These are phyloP conservation scores for Centropus unirufus DNA, from an alignment of 2,113 vertebrate species.

Conservation along the genomic window DNA sequence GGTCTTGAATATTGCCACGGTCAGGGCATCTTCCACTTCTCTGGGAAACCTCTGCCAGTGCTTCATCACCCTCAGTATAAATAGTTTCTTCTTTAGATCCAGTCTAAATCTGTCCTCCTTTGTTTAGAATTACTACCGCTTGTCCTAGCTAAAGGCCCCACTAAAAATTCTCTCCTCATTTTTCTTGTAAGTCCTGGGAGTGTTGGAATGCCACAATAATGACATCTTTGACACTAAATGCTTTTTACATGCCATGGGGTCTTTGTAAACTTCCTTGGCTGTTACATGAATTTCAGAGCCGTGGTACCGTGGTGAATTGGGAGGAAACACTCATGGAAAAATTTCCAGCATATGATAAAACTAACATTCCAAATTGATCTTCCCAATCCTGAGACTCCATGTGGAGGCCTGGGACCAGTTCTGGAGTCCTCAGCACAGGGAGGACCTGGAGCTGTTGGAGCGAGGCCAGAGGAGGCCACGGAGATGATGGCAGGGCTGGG, in stretches of 20 bases:
- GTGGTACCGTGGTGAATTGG: too few relatives aligned
- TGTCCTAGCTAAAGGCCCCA: neutral
- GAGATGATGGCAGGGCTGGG: too few relatives aligned
- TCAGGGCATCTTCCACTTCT: neutral
- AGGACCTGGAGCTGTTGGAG: too few relatives aligned
- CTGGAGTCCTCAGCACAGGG: too few relatives aligned
- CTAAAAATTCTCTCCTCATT: neutral
- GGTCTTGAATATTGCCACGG: neutral
- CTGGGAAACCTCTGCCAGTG: neutral
- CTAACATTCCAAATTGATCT: neutral
- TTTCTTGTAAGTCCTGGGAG: neutral
- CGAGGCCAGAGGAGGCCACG: too few relatives aligned
- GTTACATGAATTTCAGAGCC: neutral
- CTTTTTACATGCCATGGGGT: neutral
- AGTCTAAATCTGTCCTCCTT: neutral
- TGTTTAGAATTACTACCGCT: neutral
- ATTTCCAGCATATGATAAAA: neutral
- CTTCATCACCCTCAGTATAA: rapidly evolving
- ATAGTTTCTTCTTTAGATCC: neutral
- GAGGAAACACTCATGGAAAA: neutral
- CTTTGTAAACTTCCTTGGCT: neutral
- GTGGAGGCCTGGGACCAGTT: too few relatives aligned
- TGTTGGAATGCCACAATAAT: neutral
- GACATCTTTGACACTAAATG: neutral
- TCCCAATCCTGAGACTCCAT: too few relatives aligned